These are phyloP conservation scores for Pammene fasciana DNA, from an alignment of 2,888 invertebrate genomes.

Conservation along the genomic window DNA sequence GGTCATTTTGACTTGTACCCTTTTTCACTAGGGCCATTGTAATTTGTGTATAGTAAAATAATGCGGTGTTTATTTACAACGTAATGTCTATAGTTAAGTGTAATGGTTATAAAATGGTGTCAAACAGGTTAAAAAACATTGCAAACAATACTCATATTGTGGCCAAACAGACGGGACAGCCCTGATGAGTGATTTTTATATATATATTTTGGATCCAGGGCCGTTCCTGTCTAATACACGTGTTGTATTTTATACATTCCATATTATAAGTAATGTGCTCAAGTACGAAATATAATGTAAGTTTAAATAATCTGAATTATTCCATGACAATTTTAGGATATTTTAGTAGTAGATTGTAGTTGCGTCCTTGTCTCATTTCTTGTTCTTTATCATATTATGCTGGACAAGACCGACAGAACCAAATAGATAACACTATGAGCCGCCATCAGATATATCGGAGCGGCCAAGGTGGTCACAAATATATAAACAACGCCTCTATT, in stretches of 20 bases:
- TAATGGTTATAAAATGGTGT: slow-evolving; percentile 9
- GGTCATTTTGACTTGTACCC: too few species aligned
- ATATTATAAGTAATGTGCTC: slow-evolving; percentile 37
- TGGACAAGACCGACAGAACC: slow-evolving; percentile 1
- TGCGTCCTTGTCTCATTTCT: slow-evolving; percentile 29
- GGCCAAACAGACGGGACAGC: slow-evolving; percentile 37
- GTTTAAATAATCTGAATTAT: slow-evolving; percentile 29
- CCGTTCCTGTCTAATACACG: slow-evolving; percentile 17
- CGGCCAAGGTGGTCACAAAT: too few species aligned
- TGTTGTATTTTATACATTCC: slow-evolving; percentile 40
- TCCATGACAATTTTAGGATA: slow-evolving; percentile 37
- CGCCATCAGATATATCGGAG: too few species aligned
- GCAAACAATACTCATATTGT: slow-evolving; percentile 38
- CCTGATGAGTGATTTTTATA: slow-evolving; percentile 35
- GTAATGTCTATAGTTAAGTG: background rate
- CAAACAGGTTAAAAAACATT: slow-evolving; percentile 23
- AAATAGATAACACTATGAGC: background rate
- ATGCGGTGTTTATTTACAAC: background rate
- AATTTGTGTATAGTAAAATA: too few species aligned
- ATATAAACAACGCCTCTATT: too few species aligned
- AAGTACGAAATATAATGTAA: slow-evolving; percentile 45
- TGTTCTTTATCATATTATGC: slow-evolving; percentile 1
- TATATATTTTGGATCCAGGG: slow-evolving; percentile 35
- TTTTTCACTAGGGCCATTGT: too few species aligned
- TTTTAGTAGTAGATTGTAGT: slow-evolving; percentile 17